Evolutionary conservation across 2,888 invertebrate genomes (phyloP).

Genomic region (Hedychridium roseum): DNA sequence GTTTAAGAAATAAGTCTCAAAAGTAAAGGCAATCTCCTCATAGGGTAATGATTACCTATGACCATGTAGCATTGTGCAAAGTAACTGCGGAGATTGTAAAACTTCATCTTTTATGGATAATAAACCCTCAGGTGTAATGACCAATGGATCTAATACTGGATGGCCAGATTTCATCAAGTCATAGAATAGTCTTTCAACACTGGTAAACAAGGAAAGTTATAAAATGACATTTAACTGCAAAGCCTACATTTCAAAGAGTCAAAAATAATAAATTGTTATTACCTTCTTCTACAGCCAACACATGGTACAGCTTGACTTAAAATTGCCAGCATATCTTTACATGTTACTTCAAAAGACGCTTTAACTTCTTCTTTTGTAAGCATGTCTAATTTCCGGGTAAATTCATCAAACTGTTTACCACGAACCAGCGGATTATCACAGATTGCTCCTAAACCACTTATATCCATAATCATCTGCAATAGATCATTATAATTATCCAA

Average conservation of each 20-base stretch:
- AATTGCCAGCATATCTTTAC: conserved; percentile 82
- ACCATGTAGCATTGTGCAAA: conserved; percentile 85
- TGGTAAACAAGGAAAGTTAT: conserved; percentile 54
- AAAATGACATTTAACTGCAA: conserved; percentile 5
- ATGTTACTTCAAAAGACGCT: conserved; percentile 82
- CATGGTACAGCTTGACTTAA: conserved; percentile 92
- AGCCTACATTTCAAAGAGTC: not conserved
- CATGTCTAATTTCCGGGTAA: conserved; percentile 81
- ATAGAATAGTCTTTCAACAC: conserved; percentile 88
- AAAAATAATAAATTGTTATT: conserved; percentile 32
- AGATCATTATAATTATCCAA: conserved; percentile 11
- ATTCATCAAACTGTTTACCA: conserved; percentile 86
- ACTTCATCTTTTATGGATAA: conserved; percentile 84
- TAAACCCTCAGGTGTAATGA: conserved; percentile 78
- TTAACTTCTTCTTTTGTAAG: conserved; percentile 81
- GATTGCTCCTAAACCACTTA: conserved; percentile 84
- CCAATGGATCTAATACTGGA: conserved; percentile 86
- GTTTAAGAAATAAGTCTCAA: conserved; percentile 7
- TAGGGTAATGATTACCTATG: conserved; percentile 73
- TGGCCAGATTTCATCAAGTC: conserved; percentile 85
- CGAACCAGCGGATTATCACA: conserved; percentile 83
- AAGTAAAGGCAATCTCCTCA: not conserved
- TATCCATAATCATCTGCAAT: conserved; percentile 89
- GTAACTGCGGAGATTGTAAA: conserved; percentile 79
- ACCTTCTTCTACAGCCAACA: conserved; percentile 93